These are phyloP conservation scores for Otocyon megalotis DNA, from an alignment of 2,113 vertebrate genomes.

Conservation along the genomic window DNA sequence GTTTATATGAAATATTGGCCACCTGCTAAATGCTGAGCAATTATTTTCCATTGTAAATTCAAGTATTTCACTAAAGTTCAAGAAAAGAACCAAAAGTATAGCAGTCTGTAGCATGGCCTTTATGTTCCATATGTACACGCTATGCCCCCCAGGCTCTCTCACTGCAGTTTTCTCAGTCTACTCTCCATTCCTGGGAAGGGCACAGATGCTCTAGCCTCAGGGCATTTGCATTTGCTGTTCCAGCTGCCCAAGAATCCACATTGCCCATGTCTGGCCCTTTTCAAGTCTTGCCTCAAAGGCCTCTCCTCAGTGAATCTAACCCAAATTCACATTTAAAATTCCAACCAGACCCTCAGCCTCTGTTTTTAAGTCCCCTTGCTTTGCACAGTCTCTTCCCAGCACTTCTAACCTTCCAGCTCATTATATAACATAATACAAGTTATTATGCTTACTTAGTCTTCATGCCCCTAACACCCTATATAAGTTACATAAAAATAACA, in stretches of 20 bases:
- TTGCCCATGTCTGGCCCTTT: not conserved
- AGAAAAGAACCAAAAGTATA: not conserved
- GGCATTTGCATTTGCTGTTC: not conserved
- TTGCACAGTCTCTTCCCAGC: not conserved
- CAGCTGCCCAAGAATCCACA: not conserved
- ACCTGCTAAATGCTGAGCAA: not conserved
- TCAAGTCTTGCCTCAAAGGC: not conserved
- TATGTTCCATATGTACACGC: not conserved
- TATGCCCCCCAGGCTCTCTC: not conserved
- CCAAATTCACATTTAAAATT: not conserved
- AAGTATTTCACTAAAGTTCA: not conserved
- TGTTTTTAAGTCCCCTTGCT: not conserved
- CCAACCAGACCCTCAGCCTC: not conserved
- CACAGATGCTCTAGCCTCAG: not conserved
- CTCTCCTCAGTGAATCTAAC: not conserved
- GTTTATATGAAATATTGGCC: not conserved
- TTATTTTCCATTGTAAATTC: not conserved
- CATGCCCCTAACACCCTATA: not conserved
- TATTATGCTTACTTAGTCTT: not conserved
- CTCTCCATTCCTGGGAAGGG: not conserved
- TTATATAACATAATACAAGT: not conserved
- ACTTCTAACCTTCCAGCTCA: not conserved
- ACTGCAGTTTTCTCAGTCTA: not conserved
- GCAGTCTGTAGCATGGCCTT: not conserved
- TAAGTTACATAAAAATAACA: not conserved